A percentile compares a stretch with the other conserved stretches of the same genome.
Evolutionary conservation across 2,797 vertebrate species (phyloP).

Genomic region (Sebastes oblongus): DNA sequence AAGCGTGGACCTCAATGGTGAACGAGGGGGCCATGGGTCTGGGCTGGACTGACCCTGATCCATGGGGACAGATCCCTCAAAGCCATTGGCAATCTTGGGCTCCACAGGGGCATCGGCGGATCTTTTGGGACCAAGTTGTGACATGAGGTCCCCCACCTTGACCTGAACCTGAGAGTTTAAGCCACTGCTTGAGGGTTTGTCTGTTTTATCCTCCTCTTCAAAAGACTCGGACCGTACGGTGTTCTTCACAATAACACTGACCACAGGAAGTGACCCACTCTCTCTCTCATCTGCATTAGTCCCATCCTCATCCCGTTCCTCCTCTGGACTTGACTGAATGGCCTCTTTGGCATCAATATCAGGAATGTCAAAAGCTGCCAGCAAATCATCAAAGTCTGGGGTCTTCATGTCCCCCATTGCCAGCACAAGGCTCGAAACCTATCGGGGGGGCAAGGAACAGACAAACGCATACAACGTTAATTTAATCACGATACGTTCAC

Average conservation of each 20-base stretch:
- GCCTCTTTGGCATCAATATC: slow-evolving; percentile 97
- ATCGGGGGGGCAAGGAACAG: neutral
- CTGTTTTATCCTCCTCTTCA: slow-evolving; percentile 49
- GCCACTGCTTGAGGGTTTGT: slow-evolving; percentile 37
- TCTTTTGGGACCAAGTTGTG: slow-evolving; percentile 53
- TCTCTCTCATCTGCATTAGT: slow-evolving; percentile 25
- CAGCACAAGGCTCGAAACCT: slow-evolving; percentile 74
- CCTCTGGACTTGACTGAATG: slow-evolving; percentile 90
- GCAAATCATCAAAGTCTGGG: slow-evolving; percentile 96
- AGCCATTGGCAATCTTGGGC: slow-evolving; percentile 85
- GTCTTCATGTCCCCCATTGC: slow-evolving; percentile 99
- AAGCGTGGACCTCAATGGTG: slow-evolving; percentile 59
- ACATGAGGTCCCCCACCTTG: slow-evolving; percentile 44
- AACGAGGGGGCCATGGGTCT: slow-evolving; percentile 59
- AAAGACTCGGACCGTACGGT: slow-evolving; percentile 84
- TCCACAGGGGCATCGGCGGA: slow-evolving; percentile 25
- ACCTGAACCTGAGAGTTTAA: slow-evolving; percentile 46
- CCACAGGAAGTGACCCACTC: slow-evolving; percentile 78
- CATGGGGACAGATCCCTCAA: slow-evolving; percentile 55
- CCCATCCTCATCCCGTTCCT: slow-evolving; percentile 67
- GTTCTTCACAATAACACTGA: slow-evolving; percentile 98
- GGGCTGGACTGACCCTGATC: slow-evolving; percentile 45
- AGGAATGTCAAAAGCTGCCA: slow-evolving; percentile 97
- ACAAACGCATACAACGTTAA: neutral
- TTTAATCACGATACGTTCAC: neutral